Percentiles rank a stretch among this genome's conserved stretches.
These are phyloP conservation scores for Rhinophrynus dorsalis DNA, from an alignment of 2,797 vertebrate species.

Conservation along the genomic window DNA sequence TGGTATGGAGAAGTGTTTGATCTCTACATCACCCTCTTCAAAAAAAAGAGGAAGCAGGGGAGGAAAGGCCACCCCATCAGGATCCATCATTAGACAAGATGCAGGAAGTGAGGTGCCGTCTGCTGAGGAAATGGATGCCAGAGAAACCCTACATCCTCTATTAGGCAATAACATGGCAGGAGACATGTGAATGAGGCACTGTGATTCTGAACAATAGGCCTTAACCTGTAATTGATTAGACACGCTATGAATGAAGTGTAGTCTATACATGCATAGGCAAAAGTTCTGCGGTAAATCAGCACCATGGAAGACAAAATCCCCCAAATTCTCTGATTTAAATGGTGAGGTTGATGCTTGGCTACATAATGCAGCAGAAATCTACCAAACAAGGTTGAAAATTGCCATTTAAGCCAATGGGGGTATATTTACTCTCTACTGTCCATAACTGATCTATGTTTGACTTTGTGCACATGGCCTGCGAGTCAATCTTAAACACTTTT, in stretches of 20 bases:
- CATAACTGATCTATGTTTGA: too few species aligned
- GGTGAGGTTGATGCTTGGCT: too few species aligned
- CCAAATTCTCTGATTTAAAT: too few species aligned
- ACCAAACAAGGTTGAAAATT: too few species aligned
- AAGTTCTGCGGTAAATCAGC: too few species aligned
- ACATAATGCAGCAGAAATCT: too few species aligned
- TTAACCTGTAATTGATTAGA: conserved; percentile 19
- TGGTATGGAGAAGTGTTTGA: conserved; percentile 33
- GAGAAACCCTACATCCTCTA: conserved; percentile 41
- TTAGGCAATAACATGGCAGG: conserved; percentile 23
- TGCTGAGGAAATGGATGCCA: conserved; percentile 62
- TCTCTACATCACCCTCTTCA: conserved; percentile 47
- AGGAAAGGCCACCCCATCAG: conserved; percentile 49
- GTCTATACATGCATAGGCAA: too few species aligned
- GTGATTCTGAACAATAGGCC: conserved; percentile 12
- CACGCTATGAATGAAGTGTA: conserved; percentile 25
- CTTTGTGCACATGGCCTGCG: too few species aligned
- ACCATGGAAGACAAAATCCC: too few species aligned
- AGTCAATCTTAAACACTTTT: too few species aligned
- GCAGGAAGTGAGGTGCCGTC: conserved; percentile 68
- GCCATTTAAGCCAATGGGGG: too few species aligned
- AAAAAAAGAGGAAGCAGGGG: conserved; percentile 42
- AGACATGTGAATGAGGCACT: neutral
- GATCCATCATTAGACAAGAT: conserved; percentile 41
- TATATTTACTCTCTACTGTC: too few species aligned